Conservation (phyloP, 1,140 invertebrate species). For the Babylonia areolata region DNA sequence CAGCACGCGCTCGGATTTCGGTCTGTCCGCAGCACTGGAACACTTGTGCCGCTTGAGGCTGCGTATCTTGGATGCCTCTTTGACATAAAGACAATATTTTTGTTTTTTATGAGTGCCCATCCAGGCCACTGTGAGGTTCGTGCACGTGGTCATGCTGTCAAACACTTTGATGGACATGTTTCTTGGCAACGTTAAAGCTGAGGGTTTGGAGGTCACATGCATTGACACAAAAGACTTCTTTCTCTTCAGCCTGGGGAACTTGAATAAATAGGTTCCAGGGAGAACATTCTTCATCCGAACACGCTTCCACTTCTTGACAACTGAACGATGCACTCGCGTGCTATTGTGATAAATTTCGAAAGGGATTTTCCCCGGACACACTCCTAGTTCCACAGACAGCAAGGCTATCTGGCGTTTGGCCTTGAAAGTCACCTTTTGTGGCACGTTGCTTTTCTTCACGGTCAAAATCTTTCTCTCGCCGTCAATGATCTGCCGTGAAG, state of each 20-base stretch:
- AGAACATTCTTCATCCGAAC: conserved; percentile 52
- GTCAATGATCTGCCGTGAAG: conserved; percentile 37
- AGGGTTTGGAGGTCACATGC: conserved; percentile 50
- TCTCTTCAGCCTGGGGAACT: conserved; percentile 52
- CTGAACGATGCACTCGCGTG: conserved; percentile 45
- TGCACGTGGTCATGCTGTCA: conserved; percentile 63
- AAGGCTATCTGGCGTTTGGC: conserved; percentile 29
- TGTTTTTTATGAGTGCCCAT: conserved; percentile 61
- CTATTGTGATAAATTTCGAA: conserved; percentile 40
- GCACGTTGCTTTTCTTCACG: conserved; percentile 39
- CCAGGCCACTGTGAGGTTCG: conserved; percentile 69
- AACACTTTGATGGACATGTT: conserved; percentile 61
- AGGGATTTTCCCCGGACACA: conserved; percentile 47
- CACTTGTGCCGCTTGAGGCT: conserved; percentile 46
- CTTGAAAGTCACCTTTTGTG: conserved; percentile 33
- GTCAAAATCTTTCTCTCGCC: conserved; percentile 54
- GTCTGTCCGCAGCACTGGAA: conserved; percentile 31
- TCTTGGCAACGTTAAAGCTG: conserved; percentile 59
- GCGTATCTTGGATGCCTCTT: conserved; percentile 43
- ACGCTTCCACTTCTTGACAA: conserved; percentile 51
- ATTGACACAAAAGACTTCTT: conserved; percentile 49
- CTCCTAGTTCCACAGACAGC: conserved; percentile 48
- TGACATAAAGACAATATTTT: conserved; percentile 71
- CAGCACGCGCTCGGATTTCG: conserved; percentile 51
- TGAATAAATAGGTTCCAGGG: conserved; percentile 56